Percentiles rank a stretch among this genome's conserved stretches.
These are phyloP conservation scores for Cryptophagus acutangulus DNA, from an alignment of 2,888 invertebrate species.

Conservation along the genomic window DNA sequence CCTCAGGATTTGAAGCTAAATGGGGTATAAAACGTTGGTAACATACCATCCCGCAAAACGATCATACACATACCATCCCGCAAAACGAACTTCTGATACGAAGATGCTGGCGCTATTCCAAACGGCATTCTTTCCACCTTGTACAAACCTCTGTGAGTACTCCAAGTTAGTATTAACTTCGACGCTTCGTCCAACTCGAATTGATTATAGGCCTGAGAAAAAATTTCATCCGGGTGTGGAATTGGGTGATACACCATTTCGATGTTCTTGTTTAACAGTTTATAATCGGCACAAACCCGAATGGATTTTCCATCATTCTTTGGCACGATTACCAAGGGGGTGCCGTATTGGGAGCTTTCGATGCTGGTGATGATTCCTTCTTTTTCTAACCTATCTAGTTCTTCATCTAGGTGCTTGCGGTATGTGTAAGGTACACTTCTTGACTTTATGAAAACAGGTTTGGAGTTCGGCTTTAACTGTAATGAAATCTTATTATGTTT, in stretches of 20 bases:
- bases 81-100: too few species aligned
- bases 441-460: slow-evolving; percentile 13
- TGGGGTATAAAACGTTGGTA: too few species aligned
- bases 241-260: too few species aligned
- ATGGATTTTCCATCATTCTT: slow-evolving; percentile 5
- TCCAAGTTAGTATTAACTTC: not conserved
- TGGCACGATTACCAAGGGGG: slow-evolving; percentile 7
- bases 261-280: too few species aligned
- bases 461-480: slow-evolving; percentile 13
- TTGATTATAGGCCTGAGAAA: slow-evolving; percentile 5
- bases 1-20: slow-evolving; percentile 7
- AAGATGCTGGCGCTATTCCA: slow-evolving; percentile 4
- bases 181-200: not conserved
- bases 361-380: not conserved
- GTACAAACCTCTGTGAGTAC: slow-evolving; percentile 3
- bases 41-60: too few species aligned
- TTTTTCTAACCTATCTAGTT: slow-evolving; percentile 4
- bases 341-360: slow-evolving; percentile 2
- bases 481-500: too few species aligned
- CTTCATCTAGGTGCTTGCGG: slow-evolving; percentile 7
- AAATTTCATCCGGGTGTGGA: too few species aligned
- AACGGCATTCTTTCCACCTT: slow-evolving; percentile 4
- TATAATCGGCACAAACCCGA: slow-evolving; percentile 8
- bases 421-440: slow-evolving; percentile 12
- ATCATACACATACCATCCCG: too few species aligned